Evolutionary conservation across 2,113 vertebrate species (phyloP), one percentile per base, ranked within the genome.

Genomic region (Rhizomys pruinosus): DNA sequence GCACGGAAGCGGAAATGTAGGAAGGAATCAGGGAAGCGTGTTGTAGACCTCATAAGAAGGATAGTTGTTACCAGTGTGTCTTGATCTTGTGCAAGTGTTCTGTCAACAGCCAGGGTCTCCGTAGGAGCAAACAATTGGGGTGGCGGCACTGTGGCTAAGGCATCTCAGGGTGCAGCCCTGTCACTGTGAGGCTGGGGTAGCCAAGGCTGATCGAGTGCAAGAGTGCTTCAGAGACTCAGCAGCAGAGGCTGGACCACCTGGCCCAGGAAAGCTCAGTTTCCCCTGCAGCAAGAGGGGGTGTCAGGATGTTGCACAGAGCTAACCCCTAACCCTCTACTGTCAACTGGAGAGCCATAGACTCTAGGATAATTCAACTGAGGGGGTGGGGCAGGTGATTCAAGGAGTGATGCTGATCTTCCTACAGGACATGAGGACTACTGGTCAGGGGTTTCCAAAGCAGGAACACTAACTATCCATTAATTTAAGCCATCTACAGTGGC

Each of bases 141-240:
- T 3, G 1, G 10, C 5, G 0, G 1, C n/a, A n/a, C n/a, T 7
- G 3, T 3, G 23, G 0, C 7, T 5, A 23, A 17, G 47, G 32
- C 32, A 27, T 2, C n/a, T 23, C 0, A 2, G 8, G 57, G n/a
- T 19, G 0, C 17, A 11, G 29, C 9, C 69, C 37, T 29, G 8
- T 6, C 25, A 3, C 4, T 7, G 7, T 1, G 37, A 66, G 6
- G 2, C 2, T 20, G 4, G 8, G 12, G 5, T 16, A 57, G 52
- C 42, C 63, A 37, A 42, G 42, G 0, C 9, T 37, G 29, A 61
- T 22, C 64, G n/a, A 25, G 34, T n/a, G 2, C 11, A 37, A 22
- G 15, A 5, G 9, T 17, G 7, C 10, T 34, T 55, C 39, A 6
- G 73, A 66, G 29, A n/a, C 25, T 44, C 37, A 6, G 44, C 1